These are phyloP conservation scores for Hyles vespertilio DNA, from an alignment of 1,140 invertebrate genomes.

Conservation along the genomic window DNA sequence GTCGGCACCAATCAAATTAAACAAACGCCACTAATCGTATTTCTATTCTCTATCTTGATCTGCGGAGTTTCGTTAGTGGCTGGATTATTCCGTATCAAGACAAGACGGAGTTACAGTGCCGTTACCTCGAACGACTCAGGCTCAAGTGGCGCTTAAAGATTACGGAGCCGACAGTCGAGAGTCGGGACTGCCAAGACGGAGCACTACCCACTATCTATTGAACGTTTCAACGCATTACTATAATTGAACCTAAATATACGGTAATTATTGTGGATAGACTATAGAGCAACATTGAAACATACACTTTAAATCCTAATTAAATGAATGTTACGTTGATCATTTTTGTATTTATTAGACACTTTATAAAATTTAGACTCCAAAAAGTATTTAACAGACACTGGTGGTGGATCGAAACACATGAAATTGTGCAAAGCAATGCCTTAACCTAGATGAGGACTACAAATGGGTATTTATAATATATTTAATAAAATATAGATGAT, in stretches of 20 bases:
- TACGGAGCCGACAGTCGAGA: conserved; percentile 7
- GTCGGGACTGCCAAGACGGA: conserved; percentile 6
- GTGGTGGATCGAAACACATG: no score
- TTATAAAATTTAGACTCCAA: no score
- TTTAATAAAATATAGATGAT: no score
- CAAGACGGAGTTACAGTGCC: conserved; percentile 61
- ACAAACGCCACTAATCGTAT: conserved; percentile 67
- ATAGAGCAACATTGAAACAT: no score
- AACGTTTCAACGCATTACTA: conserved; percentile 19
- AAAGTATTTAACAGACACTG: no score
- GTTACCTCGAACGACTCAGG: conserved; percentile 57
- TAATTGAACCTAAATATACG: conserved; percentile 5
- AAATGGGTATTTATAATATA: no score
- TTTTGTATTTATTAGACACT: no score
- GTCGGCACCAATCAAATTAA: conserved; percentile 68
- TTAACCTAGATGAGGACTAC: no score
- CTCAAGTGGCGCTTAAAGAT: conserved; percentile 35
- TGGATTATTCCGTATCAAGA: conserved; percentile 58
- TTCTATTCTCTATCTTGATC: conserved; percentile 64
- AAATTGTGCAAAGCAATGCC: no score
- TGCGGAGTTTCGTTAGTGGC: conserved; percentile 49
- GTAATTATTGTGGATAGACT: no score
- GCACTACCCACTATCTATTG: conserved; percentile 3
- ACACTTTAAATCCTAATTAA: no score
- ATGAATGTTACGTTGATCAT: no score